Evolutionary conservation across 1,140 invertebrate genomes (phyloP).

Genomic region (Leptopilina clavipes): DNA sequence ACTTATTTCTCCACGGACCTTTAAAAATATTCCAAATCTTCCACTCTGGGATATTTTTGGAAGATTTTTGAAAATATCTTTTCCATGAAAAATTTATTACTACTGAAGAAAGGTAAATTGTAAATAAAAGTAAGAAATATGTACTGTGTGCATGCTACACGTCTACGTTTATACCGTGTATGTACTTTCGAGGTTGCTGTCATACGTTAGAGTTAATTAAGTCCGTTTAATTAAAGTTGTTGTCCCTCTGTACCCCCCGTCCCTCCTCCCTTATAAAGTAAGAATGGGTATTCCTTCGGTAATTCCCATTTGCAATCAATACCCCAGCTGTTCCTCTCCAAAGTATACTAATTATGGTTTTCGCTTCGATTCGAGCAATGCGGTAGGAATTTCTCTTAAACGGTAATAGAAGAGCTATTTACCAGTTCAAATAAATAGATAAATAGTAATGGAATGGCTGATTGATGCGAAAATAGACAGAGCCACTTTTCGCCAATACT

Average conservation of each 20-base stretch:
- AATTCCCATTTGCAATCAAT: conserved; percentile 37
- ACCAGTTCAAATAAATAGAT: conserved; percentile 31
- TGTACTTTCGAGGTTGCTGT: conserved; percentile 51
- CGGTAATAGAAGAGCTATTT: conserved; percentile 38
- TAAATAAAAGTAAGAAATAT: no score
- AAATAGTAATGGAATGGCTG: conserved; percentile 40
- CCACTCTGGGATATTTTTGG: no score
- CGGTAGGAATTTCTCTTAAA: conserved; percentile 56
- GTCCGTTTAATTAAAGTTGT: conserved; percentile 67
- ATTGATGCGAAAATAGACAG: conserved; percentile 33
- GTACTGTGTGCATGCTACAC: no score
- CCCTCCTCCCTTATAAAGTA: conserved; percentile 16
- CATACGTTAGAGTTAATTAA: conserved; percentile 66
- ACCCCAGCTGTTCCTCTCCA: conserved; percentile 34
- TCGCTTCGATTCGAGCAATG: conserved; percentile 56
- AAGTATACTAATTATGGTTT: conserved; percentile 60
- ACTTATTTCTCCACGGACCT: no score
- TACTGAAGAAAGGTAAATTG: no score
- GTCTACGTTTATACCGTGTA: neutral
- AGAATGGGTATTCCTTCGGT: conserved; percentile 31
- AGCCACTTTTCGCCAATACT: neutral
- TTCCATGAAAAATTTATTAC: no score
- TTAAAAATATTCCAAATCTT: no score
- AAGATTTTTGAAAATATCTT: no score
- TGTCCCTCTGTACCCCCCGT: conserved; percentile 48